A percentile compares a stretch with the other conserved stretches of the same genome.
Evolutionary conservation across 1,140 invertebrate species (phyloP).

Genomic region (Rhopalosiphum padi): DNA sequence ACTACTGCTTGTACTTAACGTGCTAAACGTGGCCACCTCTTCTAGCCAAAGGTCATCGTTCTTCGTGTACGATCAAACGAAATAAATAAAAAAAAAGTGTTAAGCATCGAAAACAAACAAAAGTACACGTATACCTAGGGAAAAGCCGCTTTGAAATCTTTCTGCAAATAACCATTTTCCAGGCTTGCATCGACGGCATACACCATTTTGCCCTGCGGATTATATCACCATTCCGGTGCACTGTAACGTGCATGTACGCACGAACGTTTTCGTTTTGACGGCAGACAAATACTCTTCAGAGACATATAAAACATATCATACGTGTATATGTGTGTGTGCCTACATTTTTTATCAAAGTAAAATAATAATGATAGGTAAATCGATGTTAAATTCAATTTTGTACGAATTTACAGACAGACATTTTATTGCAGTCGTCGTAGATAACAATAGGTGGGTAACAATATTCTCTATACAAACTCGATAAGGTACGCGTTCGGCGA

Average conservation of each 20-base stretch:
- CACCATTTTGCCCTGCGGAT: background rate
- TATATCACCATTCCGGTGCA: background rate
- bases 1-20: background rate
- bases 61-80: background rate
- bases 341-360: background rate
- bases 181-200: background rate
- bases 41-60: background rate
- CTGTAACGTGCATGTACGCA: background rate
- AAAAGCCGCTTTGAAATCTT: conserved; percentile 36
- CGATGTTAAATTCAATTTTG: background rate
- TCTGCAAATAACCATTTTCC: conserved; percentile 20
- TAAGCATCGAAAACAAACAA: conserved; percentile 24
- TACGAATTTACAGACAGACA: background rate
- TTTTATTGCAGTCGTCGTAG: background rate
- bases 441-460: background rate
- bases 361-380: background rate
- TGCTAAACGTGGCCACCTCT: background rate
- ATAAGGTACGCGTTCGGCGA: background rate
- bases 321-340: background rate
- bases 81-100: background rate
- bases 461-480: background rate
- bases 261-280: background rate
- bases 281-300: background rate
- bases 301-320: background rate
- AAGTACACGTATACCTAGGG: too few relatives aligned